Percentiles rank a stretch among this genome's conserved stretches.
Evolutionary conservation across 2,113 vertebrate genomes (phyloP).

Genomic region (Uria aalge): DNA sequence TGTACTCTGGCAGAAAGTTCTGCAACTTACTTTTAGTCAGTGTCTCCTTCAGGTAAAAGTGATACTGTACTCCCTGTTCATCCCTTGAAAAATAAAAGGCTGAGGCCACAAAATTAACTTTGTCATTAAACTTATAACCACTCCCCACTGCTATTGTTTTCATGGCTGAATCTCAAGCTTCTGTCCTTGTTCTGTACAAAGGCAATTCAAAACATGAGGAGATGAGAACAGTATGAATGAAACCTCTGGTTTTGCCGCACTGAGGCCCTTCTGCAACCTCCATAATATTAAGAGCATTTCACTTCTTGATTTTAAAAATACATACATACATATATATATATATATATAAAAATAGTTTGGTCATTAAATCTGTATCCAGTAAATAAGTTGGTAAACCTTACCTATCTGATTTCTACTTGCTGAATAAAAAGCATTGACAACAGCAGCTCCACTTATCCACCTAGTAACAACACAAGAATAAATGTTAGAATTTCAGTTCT

Average conservation of each 20-base stretch:
- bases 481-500: background rate
- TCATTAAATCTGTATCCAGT: background rate
- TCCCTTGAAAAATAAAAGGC: background rate
- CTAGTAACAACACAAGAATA: constrained; percentile 64
- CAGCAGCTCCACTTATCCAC: constrained; percentile 94
- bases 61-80: background rate
- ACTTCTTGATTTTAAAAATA: background rate
- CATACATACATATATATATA: no score
- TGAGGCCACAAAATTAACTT: background rate
- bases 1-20: background rate
- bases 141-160: background rate
- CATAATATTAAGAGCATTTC: fast-evolving
- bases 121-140: background rate
- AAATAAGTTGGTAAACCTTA: constrained; percentile 63
- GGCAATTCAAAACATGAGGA: background rate
- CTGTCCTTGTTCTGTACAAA: background rate
- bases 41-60: background rate
- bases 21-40: background rate
- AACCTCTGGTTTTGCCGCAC: background rate
- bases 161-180: background rate
- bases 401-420: constrained; percentile 95
- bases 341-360: background rate
- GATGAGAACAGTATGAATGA: background rate
- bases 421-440: constrained; percentile 97
- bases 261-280: background rate